Conservation (phyloP, 2,888 invertebrate species). For the Eledona agricola region DNA sequence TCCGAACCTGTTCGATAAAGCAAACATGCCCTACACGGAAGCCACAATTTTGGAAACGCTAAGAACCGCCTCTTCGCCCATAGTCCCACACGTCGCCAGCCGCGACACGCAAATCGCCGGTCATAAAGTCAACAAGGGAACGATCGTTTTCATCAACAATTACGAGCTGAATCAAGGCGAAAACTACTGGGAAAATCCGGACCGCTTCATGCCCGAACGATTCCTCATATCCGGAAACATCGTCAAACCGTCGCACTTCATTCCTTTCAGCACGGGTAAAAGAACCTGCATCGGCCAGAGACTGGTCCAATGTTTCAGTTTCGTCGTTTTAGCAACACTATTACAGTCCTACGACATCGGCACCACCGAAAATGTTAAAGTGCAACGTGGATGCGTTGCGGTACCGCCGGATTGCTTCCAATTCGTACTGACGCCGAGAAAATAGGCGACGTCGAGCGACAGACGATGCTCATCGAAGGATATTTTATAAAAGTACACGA, state of each 20-base stretch:
- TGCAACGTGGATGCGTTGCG: conserved; percentile 76
- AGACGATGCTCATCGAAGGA: conserved; percentile 8
- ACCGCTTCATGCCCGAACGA: conserved; percentile 77
- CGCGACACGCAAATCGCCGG: conserved; percentile 78
- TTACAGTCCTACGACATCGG: conserved; percentile 76
- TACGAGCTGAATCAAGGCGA: conserved; percentile 79
- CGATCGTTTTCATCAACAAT: conserved; percentile 85
- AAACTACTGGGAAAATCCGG: conserved; percentile 77
- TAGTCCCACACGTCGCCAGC: conserved; percentile 89
- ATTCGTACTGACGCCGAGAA: conserved; percentile 68
- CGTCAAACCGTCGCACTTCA: conserved; percentile 73
- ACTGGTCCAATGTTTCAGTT: conserved; percentile 79
- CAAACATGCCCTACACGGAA: conserved; percentile 79
- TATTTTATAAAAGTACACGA: conserved; percentile 17
- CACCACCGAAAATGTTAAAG: conserved; percentile 67
- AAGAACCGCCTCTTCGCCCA: conserved; percentile 83
- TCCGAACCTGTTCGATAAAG: conserved; percentile 73
- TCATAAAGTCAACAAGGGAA: conserved; percentile 77
- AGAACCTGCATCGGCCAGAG: conserved; percentile 88
- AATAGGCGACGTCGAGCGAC: conserved; percentile 20
- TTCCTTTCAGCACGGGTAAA: conserved; percentile 87
- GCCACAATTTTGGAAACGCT: conserved; percentile 83
- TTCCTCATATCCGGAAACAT: conserved; percentile 69
- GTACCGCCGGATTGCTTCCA: conserved; percentile 77
- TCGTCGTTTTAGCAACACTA: conserved; percentile 76